Percentiles rank a stretch among this genome's conserved stretches.
Evolutionary conservation across 2,888 invertebrate genomes (phyloP).

Genomic region (Orthonevra nobilis): DNA sequence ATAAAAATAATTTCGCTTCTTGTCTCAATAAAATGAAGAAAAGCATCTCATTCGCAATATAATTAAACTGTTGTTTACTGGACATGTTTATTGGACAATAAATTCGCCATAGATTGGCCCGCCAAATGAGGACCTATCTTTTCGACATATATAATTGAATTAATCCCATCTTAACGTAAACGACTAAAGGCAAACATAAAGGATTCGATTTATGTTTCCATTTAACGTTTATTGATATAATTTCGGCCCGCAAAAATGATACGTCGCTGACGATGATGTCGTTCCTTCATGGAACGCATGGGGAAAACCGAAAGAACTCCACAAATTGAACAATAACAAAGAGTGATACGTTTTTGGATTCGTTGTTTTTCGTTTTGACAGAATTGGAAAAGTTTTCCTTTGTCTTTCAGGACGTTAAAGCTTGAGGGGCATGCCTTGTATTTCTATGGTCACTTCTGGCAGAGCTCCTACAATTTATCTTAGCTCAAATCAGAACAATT

Average conservation of each 20-base stretch:
- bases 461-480: too few relatives aligned
- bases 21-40: neutral
- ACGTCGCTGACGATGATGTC: constrained; percentile 6
- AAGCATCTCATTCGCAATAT: constrained; percentile 21
- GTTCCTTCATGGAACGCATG: neutral
- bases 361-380: neutral
- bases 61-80: constrained; percentile 33
- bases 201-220: constrained; percentile 47
- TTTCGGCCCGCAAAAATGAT: constrained; percentile 30
- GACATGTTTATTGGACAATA: constrained; percentile 60
- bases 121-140: constrained; percentile 26
- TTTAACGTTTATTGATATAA: constrained; percentile 52
- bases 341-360: neutral
- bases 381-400: too few relatives aligned
- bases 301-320: constrained; percentile 6
- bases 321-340: constrained; percentile 37
- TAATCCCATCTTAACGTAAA: constrained; percentile 54
- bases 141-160: constrained; percentile 63
- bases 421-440: too few relatives aligned
- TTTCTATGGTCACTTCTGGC: too few relatives aligned
- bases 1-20: too few relatives aligned
- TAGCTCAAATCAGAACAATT: too few relatives aligned
- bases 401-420: too few relatives aligned
- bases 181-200: constrained; percentile 34
- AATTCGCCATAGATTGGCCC: constrained; percentile 36